Percentiles rank a stretch among this genome's conserved stretches.
Conservation (phyloP, 64 coral and sea anemone species). For the Montipora cactus region DNA sequence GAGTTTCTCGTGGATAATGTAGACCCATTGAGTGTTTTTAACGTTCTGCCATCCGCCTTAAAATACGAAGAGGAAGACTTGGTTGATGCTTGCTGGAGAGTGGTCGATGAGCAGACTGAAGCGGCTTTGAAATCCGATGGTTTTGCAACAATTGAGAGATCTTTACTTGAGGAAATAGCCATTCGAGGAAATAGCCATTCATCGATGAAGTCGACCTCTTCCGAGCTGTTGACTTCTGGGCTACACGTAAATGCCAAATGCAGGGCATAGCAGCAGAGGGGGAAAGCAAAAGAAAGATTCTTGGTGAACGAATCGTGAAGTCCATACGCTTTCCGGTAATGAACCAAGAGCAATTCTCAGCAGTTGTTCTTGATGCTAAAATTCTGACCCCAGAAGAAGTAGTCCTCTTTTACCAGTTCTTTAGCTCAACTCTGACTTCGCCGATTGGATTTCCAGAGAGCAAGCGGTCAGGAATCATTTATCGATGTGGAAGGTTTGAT, state of each 20-base stretch:
- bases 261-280: too few species aligned
- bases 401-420: background rate
- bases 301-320: too few species aligned
- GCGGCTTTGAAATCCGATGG: background rate
- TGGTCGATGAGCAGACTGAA: background rate
- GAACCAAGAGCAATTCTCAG: background rate
- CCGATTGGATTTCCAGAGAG: background rate
- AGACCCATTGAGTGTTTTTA: background rate
- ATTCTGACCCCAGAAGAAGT: conserved; percentile 20
- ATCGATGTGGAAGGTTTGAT: background rate
- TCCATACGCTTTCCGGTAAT: background rate
- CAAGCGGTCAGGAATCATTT: background rate
- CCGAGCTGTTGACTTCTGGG: too few species aligned
- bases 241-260: too few species aligned
- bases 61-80: background rate
- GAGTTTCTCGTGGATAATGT: background rate
- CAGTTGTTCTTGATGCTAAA: background rate
- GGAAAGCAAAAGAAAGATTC: too few species aligned
- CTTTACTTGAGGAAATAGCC: conserved; percentile 1
- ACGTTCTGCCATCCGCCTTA: background rate
- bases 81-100: background rate
- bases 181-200: background rate
- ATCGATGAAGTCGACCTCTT: background rate
- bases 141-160: background rate
- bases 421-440: background rate